These are phyloP conservation scores for Oscheius sp. DNA, from an alignment of 1,140 invertebrate genomes.

Conservation along the genomic window DNA sequence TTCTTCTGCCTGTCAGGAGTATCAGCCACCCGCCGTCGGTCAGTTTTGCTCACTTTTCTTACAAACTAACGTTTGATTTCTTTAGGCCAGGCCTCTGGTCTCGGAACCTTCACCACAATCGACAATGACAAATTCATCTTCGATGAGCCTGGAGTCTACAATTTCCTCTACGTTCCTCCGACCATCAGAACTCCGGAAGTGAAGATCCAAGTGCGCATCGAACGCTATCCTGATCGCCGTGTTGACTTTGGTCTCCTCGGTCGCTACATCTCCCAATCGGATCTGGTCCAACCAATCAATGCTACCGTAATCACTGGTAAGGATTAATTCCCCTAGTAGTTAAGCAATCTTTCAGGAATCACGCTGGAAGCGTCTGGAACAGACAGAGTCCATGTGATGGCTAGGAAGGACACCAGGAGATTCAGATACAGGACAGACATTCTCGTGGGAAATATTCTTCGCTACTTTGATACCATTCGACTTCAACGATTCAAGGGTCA, in stretches of 20 bases:
- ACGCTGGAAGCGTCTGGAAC: constrained; percentile 59
- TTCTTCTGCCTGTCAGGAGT: constrained; percentile 57
- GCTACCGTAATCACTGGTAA: constrained; percentile 58
- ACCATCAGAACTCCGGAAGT: constrained; percentile 57
- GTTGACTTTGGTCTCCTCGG: constrained; percentile 59
- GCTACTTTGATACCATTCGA: constrained; percentile 60
- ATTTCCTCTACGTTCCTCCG: constrained; percentile 57
- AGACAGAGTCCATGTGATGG: constrained; percentile 57
- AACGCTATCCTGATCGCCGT: constrained; percentile 57
- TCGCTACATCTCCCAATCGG: constrained; percentile 54
- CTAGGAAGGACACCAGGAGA: constrained; percentile 56
- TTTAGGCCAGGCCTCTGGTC: constrained; percentile 53
- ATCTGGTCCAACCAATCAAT: constrained; percentile 60
- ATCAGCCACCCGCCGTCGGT: constrained; percentile 57
- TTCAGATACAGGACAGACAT: constrained; percentile 60
- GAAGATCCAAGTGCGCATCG: constrained; percentile 57
- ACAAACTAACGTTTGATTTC: neutral
- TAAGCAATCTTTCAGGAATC: constrained; percentile 32
- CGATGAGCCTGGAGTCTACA: constrained; percentile 61
- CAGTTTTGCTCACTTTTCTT: neutral
- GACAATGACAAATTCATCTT: constrained; percentile 61
- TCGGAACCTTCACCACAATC: constrained; percentile 57
- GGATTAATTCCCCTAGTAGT: neutral
- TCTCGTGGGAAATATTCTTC: constrained; percentile 59
- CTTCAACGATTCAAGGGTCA: constrained; percentile 57